Base-by-base conservation (phyloP, 2,113 vertebrate genomes). In the Etheostoma spectabile region DNA sequence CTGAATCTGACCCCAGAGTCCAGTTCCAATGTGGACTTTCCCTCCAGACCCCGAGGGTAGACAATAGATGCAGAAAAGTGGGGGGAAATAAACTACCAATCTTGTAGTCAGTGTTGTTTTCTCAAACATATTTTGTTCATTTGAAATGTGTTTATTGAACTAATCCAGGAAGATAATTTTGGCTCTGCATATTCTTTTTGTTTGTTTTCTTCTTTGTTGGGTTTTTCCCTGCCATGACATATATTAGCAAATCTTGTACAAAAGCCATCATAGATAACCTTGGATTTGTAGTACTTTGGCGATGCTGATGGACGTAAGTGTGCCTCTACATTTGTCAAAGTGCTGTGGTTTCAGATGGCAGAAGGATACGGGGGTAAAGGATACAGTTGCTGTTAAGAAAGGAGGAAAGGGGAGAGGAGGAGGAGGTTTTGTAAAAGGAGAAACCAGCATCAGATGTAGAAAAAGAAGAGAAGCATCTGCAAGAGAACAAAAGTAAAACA, bases 1-100 rank as follows among this genome's bases (percentile, higher is more conserved):
- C 59, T 76, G 83, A 82, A 86, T 89, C 68, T 84, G 90, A 87
- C 76, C 80, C 59, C 72, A 42, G 76, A 89, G 71, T 85, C 59
- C 30, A 76, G 8, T 74, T 85, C 80, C 74, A 74, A 18, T 22
- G 62, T 51, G 67, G 85, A 77, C 71, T 78, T 85, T 84, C 67
- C 67, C 83, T 75, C 16, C 46, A 22, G 19, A 79, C n/a, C 74
- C 30, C 0, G 1, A 78, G 21, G 48, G 11, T 48, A 55, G 10
- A 18, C 62, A 68, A 53, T 7, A 18, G 15, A 69, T 57, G 6
- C 15, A 61, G 53, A 19, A 62, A 12, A 10, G 0, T 35, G 1
- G 6, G 22, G 2, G 16, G 38, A 42, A 46, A 24, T 35, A 49
- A 42, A 63, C 49, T 1, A n/a, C 8, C 33, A 7, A 19, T 30